These are phyloP conservation scores for Hystrix cristata DNA, from an alignment of 2,113 vertebrate species.

Conservation along the genomic window DNA sequence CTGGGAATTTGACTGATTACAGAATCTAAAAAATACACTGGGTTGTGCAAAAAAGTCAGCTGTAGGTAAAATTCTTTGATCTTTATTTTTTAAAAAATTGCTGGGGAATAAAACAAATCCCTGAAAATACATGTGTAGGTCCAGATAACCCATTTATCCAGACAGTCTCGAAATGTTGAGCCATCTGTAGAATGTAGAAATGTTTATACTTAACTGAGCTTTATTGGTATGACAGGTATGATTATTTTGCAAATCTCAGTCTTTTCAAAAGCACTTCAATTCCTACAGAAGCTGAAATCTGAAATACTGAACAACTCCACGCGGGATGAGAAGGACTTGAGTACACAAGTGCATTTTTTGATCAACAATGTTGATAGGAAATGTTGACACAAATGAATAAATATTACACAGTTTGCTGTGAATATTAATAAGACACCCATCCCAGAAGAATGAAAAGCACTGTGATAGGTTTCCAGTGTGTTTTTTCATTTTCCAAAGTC, in stretches of 20 bases:
- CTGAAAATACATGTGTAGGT: not conserved
- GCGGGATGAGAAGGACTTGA: not conserved
- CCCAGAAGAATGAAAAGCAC: not conserved
- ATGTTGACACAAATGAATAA: constrained; percentile 36
- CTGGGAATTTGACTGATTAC: not conserved
- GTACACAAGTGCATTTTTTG: not conserved
- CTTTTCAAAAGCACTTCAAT: constrained; percentile 45
- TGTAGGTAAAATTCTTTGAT: constrained; percentile 14
- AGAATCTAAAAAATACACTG: not conserved
- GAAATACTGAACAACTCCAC: not conserved
- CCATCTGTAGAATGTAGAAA: not conserved
- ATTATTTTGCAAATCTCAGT: constrained; percentile 54
- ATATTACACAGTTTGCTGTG: not conserved
- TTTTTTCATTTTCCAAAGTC: not conserved
- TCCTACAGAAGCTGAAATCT: not conserved
- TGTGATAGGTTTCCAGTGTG: not conserved
- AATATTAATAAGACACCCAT: not conserved
- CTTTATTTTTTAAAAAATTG: not conserved
- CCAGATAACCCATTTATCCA: not conserved
- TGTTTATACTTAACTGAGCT: constrained; percentile 36
- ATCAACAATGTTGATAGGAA: not conserved
- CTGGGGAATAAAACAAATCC: not conserved
- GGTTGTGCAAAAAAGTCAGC: not conserved
- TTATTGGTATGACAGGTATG: not conserved
- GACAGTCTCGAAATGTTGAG: not conserved